Evolutionary conservation across 2,113 vertebrate genomes (phyloP), one percentile per base, ranked within the genome.

Genomic region (Illadopsis cleaveri): DNA sequence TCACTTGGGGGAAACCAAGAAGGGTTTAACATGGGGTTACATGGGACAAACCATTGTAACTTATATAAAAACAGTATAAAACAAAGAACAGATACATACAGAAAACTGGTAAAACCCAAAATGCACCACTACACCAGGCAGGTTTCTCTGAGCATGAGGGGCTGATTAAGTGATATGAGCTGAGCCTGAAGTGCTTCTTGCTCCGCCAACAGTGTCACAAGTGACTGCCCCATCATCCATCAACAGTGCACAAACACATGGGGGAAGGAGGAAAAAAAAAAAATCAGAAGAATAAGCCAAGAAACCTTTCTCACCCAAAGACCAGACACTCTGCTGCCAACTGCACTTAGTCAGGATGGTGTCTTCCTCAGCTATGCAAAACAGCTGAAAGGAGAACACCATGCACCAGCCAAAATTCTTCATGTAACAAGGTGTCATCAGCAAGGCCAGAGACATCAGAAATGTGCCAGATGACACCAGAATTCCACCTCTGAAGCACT

Each of bases 341-440:
- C 53, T 51, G 21, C 69, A 25, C 31, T 83, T 31, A 54, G 64
- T 48, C 75, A 62, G 76, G 69, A 84, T 56, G 82, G 86, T 95
- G 80, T 92, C 92, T 64, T 90, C 92, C 90, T 95, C 82, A 93
- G 88, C 93, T 93, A 92, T 86, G 92, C 80, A 90, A 82, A 96
- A 78, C 88, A 92, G 91, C 9, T 81, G 60, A 93, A 57, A 78
- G 93, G 81, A 94, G 94, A 92, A 96, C 96, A 96, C 81, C 86
- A 19, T 37, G 95, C 94, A 93, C 96, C 45, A 30, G 96, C 92
- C 96, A 96, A 95, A 81, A 95, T 94, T 96, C 86, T 82, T 94
- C 89, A 38, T 85, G 82, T 28, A 91, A 79, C 62, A 82, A 68
- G 70, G 82, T 93, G 93, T 91, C 92, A 92, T 84, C 83, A 42